phyloP scores from a whole-genome alignment of 2,113 vertebrate species.

The Lipotes vexillifer region DNA sequence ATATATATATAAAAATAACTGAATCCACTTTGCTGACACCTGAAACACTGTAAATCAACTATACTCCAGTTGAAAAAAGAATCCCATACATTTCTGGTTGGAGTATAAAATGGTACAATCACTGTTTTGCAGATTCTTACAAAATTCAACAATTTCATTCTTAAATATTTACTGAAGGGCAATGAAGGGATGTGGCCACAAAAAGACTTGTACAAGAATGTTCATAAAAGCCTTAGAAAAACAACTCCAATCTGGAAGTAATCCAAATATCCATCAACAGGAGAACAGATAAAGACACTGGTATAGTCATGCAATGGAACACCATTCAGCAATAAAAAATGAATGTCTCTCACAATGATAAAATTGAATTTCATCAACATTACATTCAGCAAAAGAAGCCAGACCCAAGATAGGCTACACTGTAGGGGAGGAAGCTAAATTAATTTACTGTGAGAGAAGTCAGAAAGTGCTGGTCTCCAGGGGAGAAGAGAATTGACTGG shows the following conservation, averaged over 20 bases:
- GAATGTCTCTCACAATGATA: background rate
- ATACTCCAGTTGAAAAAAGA: background rate
- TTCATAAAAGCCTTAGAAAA: background rate
- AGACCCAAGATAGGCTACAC: background rate
- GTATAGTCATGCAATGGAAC: background rate
- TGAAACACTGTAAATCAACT: no score
- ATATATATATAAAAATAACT: no score
- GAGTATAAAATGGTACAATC: background rate
- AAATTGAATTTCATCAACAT: background rate
- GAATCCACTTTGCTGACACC: no score
- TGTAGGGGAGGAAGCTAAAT: background rate
- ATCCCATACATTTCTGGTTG: background rate
- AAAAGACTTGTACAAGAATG: background rate
- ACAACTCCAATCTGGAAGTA: background rate
- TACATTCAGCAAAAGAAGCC: background rate
- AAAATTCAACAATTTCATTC: constrained; percentile 28
- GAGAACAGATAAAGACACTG: background rate
- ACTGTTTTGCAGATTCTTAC: background rate
- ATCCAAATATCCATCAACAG: background rate
- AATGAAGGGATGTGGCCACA: background rate
- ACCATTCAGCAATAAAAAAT: background rate
- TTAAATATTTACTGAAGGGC: background rate
- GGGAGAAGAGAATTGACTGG: background rate
- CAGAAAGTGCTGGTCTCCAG: background rate
- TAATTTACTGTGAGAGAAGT: background rate